Conservation (phyloP, 2,113 vertebrate species). For the Uria lomvia region DNA sequence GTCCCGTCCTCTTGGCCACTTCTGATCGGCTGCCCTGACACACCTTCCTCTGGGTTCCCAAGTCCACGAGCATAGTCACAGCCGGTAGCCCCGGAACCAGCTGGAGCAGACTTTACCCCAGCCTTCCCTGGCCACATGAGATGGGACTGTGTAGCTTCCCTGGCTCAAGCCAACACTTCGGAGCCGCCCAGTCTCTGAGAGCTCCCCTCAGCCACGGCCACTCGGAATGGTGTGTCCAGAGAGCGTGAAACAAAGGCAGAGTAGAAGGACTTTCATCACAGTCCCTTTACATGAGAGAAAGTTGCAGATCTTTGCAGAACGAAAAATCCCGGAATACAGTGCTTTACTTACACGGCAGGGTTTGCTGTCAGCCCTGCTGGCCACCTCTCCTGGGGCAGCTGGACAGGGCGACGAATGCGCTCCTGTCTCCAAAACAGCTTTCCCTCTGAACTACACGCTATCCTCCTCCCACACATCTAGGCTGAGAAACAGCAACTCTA, state of each 20-base stretch:
- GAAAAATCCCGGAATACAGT: not conserved
- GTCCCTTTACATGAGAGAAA: not conserved
- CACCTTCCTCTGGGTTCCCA: not conserved
- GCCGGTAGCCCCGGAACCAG: not conserved
- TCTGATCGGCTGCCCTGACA: no score
- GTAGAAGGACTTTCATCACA: not conserved
- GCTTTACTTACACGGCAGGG: not conserved
- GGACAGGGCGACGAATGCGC: accelerated
- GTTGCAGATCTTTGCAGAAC: not conserved
- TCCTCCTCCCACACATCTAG: not conserved
- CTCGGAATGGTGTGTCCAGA: accelerated
- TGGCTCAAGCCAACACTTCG: accelerated
- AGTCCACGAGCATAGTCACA: accelerated
- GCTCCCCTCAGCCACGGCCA: not conserved
- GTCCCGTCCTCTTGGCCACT: not conserved
- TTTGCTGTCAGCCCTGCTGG: not conserved
- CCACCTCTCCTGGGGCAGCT: not conserved
- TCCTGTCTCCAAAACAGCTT: not conserved
- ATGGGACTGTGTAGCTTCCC: accelerated
- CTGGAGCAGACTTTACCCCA: not conserved
- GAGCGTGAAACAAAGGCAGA: not conserved
- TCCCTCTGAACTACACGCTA: not conserved
- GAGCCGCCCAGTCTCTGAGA: not conserved
- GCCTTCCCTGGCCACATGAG: not conserved
- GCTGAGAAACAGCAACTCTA: not conserved